Evolutionary conservation across 2,888 invertebrate genomes (phyloP).

Genomic region (Metacarcinus magister): DNA sequence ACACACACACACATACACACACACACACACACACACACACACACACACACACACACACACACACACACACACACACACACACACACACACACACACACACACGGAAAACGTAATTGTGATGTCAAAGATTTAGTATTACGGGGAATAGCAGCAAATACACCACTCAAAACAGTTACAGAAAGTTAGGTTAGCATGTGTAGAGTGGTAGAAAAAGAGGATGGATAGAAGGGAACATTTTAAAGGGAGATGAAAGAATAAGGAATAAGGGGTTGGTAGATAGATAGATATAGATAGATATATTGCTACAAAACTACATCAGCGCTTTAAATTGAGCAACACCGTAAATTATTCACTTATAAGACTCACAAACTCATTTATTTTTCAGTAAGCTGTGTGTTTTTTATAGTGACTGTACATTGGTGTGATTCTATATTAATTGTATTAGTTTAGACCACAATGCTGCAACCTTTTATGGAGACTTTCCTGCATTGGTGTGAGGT

Average conservation of each 20-base stretch:
- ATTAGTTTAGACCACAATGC: neutral
- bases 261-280: neutral
- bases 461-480: neutral
- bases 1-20: neutral
- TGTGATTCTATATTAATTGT: neutral
- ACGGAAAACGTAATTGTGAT: neutral
- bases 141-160: no score
- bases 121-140: no score
- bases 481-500: neutral
- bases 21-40: neutral
- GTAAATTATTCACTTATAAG: neutral
- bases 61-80: neutral
- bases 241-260: no score
- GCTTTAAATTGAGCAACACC: neutral
- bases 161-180: no score
- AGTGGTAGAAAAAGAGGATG: no score
- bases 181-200: no score
- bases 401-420: neutral
- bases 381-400: neutral
- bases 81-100: slow-evolving; percentile 22
- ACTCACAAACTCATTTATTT: neutral
- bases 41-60: slow-evolving; percentile 22
- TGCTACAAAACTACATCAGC: neutral
- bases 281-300: neutral
- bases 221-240: no score